phyloP scores from a whole-genome alignment of 2,888 invertebrate species.

The Carterocephalus palaemon region DNA sequence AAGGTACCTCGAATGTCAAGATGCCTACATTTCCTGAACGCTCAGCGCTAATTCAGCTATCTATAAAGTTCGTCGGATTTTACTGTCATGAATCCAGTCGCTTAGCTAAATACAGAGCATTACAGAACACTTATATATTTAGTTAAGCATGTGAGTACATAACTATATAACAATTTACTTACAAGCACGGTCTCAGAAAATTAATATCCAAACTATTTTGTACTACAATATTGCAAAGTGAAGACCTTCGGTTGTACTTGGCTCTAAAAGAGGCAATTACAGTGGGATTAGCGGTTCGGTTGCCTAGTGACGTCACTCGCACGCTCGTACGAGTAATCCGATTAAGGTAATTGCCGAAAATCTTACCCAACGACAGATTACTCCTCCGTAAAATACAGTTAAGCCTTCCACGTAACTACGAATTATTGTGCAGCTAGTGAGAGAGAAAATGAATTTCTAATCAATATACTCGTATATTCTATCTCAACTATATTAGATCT shows the following conservation, averaged over 20 bases:
- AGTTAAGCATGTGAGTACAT: no score
- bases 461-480: no score
- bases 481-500: background rate
- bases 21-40: no score
- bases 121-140: no score
- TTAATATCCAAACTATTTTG: constrained; percentile 18
- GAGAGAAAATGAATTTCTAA: no score
- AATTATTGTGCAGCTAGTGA: constrained; percentile 1
- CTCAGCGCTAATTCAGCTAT: no score
- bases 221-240: constrained; percentile 17
- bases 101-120: no score
- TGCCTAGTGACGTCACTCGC: constrained; percentile 71
- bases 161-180: background rate
- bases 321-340: constrained; percentile 64
- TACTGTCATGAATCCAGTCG: no score
- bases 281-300: constrained; percentile 67
- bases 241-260: constrained; percentile 10
- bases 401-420: constrained; percentile 11
- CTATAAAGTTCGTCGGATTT: no score
- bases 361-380: constrained; percentile 51
- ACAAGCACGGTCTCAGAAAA: background rate
- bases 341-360: constrained; percentile 75
- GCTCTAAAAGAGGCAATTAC: constrained; percentile 55
- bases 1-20: no score
- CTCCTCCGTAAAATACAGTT: constrained; percentile 38